Evolutionary conservation across 2,113 vertebrate species (phyloP).

Genomic region (Pedionomus torquatus): DNA sequence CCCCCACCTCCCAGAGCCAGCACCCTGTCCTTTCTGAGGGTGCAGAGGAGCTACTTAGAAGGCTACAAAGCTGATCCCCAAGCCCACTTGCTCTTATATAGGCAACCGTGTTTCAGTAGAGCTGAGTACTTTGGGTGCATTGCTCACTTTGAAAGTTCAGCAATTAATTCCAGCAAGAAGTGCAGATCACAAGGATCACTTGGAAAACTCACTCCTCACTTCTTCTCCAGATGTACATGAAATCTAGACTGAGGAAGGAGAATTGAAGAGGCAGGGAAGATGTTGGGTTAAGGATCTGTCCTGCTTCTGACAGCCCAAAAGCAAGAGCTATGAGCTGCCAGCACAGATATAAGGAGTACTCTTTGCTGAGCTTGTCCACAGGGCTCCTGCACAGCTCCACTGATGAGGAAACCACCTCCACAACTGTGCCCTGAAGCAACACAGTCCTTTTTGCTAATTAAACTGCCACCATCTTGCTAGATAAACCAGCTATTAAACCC

Average conservation of each 20-base stretch:
- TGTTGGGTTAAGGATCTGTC: background rate
- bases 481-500: background rate
- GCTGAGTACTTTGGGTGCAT: background rate
- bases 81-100: background rate
- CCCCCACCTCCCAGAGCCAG: background rate
- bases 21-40: background rate
- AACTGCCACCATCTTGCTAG: background rate
- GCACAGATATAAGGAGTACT: background rate
- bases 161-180: background rate
- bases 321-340: background rate
- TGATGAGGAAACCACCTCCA: rapidly evolving
- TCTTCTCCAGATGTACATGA: background rate
- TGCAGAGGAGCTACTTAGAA: background rate
- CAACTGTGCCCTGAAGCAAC: background rate
- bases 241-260: background rate
- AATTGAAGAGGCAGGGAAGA: background rate
- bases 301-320: background rate
- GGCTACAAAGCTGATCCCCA: background rate
- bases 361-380: rapidly evolving
- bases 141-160: background rate
- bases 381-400: background rate
- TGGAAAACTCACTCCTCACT: background rate
- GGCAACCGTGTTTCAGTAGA: background rate
- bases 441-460: background rate
- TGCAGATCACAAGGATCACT: background rate